A percentile compares a stretch with the other conserved stretches of the same genome.
phyloP scores from a whole-genome alignment of 2,888 invertebrate genomes.

The Temnothorax ravouxi region DNA sequence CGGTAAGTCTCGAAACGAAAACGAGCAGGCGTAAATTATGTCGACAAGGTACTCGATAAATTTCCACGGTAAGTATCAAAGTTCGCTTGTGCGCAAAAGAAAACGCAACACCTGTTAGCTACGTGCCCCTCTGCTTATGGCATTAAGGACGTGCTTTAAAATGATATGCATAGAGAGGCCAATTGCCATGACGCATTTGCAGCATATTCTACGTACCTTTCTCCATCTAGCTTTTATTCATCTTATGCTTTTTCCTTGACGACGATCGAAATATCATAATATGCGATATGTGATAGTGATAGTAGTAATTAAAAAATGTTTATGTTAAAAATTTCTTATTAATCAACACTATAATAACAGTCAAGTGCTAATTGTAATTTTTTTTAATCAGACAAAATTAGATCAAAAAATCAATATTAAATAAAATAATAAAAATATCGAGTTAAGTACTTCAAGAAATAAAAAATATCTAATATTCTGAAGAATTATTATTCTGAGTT shows the following conservation, averaged over 20 bases:
- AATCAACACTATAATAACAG: neutral
- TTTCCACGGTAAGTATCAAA: constrained; percentile 82
- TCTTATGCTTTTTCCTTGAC: neutral
- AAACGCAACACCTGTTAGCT: constrained; percentile 83
- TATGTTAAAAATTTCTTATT: neutral
- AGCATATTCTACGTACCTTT: constrained; percentile 37
- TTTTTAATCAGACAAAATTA: neutral
- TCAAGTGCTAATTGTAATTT: neutral
- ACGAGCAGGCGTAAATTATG: constrained; percentile 75
- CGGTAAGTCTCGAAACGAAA: constrained; percentile 41
- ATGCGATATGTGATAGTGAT: neutral
- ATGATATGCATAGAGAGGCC: constrained; percentile 84
- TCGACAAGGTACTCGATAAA: constrained; percentile 77
- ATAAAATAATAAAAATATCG: neutral
- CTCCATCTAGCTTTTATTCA: neutral
- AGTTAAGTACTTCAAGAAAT: neutral
- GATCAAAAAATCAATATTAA: neutral
- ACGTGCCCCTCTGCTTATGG: constrained; percentile 80
- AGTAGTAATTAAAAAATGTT: neutral
- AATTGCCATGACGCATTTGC: constrained; percentile 71
- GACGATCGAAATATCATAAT: neutral
- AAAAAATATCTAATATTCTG: neutral
- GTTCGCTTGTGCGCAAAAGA: constrained; percentile 78
- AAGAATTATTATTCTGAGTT: neutral
- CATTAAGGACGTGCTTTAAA: constrained; percentile 84